Evolutionary conservation across 2,888 invertebrate genomes (phyloP), one percentile per base, ranked within the genome.

Genomic region (Meta bourneti): DNA sequence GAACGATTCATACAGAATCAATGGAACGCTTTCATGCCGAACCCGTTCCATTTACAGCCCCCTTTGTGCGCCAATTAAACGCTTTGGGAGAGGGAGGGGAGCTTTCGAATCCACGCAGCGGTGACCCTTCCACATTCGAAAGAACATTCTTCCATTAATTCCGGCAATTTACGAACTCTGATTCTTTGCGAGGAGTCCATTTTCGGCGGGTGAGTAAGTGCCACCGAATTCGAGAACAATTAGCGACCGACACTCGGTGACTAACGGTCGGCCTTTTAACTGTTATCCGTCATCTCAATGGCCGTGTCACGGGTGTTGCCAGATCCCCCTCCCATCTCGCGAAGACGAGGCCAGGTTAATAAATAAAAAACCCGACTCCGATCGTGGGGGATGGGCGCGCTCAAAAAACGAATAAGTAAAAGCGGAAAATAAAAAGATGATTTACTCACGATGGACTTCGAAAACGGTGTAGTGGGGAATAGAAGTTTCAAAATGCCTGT

Each of bases 141-240:
- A 8, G 49, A 70, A 61, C 81, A 78, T 83, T 54, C 89, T 77
- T 83, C 72, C 71, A 48, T 89, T 81, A 82, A 81, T 86, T 81
- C 52, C 70, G 48, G 51, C 75, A 75, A 91, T 81, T 91, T 86
- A 54, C 19, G 52, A 34, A 86, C 79, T 82, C 52, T 82, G 86
- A 86, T 91, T 91, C 81, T 75, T 84, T 72, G 61, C 52, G 48
- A 34, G 34, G 34, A 34, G 34, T 34, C 34, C 34, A 34, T 34
- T 34, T 34, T 34, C 34, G 34, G 34, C 34, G 16, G 48, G 75
- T 86, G 90, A 86, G 86, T 91, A 91, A 91, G 85, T 90, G 90
- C 74, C 75, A 80, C 78, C 61, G 85, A 85, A 90, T 91, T 91
- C 87, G 78, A 49, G 78, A 91, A 83, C 87, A 91, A 91, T 91